Percentiles rank a stretch among this genome's conserved stretches.
Evolutionary conservation across 2,113 vertebrate genomes (phyloP).

Genomic region (Rhea pennata): DNA sequence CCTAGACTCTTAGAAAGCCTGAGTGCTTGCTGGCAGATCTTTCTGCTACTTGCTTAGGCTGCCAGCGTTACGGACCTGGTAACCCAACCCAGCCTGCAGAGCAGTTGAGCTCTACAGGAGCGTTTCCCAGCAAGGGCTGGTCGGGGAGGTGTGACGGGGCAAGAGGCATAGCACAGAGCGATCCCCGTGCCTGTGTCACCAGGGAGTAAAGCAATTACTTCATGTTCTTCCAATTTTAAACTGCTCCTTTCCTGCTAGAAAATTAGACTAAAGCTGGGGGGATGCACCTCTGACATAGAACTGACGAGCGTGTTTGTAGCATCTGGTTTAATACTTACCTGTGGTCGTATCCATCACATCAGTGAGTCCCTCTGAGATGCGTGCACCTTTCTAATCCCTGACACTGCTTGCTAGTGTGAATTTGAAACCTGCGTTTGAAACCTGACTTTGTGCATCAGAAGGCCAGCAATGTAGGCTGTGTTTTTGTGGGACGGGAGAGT

Average conservation of each 20-base stretch:
- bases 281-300: neutral
- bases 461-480: neutral
- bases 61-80: neutral
- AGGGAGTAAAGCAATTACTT: neutral
- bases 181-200: neutral
- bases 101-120: neutral
- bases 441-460: neutral
- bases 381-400: neutral
- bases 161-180: rapidly evolving
- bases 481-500: neutral
- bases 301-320: neutral
- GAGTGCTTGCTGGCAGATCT: neutral
- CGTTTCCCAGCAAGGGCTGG: neutral
- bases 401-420: neutral
- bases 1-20: neutral
- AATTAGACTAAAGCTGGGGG: neutral
- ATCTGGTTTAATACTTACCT: neutral
- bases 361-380: neutral
- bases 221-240: neutral
- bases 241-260: neutral
- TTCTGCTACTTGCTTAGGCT: neutral
- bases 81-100: neutral
- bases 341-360: rapidly evolving
- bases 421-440: neutral
- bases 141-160: neutral